Conservation (phyloP, 92 coral and sea anemone species). For the Montipora capitata region DNA sequence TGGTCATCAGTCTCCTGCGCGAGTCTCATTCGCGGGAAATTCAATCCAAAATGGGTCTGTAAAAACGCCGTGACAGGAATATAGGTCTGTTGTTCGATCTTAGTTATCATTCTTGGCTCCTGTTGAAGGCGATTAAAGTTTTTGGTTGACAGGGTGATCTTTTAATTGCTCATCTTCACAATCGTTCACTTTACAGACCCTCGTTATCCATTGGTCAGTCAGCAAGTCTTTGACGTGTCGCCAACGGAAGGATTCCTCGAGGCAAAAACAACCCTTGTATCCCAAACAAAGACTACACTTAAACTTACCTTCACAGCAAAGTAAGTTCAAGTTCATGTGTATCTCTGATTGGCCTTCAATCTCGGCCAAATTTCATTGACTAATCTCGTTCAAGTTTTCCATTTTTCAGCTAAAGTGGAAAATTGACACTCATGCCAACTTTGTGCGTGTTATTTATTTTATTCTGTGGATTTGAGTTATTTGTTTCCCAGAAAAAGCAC, state of each 20-base stretch:
- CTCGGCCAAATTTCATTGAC: not conserved
- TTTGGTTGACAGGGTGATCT: too few relatives aligned
- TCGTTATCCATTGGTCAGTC: slow-evolving; percentile 90
- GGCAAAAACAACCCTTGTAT: slow-evolving; percentile 80
- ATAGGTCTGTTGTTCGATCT: not conserved
- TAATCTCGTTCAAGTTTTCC: too few relatives aligned
- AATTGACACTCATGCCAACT: too few relatives aligned
- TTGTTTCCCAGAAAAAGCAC: too few relatives aligned
- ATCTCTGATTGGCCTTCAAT: not conserved
- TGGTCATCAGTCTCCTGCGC: too few relatives aligned
- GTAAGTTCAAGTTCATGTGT: slow-evolving; percentile 46
- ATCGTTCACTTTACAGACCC: slow-evolving; percentile 68
- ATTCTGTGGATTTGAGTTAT: too few relatives aligned
- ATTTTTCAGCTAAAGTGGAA: too few relatives aligned
- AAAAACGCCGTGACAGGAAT: too few relatives aligned
- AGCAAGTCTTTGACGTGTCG: slow-evolving; percentile 80
- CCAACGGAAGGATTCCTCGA: slow-evolving; percentile 93
- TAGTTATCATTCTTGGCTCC: too few relatives aligned
- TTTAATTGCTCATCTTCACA: not conserved
- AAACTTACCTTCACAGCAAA: slow-evolving; percentile 91
- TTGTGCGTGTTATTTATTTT: too few relatives aligned
- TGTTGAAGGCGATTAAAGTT: not conserved
- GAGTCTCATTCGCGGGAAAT: too few relatives aligned
- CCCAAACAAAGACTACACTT: slow-evolving; percentile 83
- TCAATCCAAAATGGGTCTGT: too few relatives aligned